Percentiles rank a stretch among this genome's conserved stretches.
Evolutionary conservation across 2,113 vertebrate species (phyloP).

Genomic region (Gymnarchus niloticus): DNA sequence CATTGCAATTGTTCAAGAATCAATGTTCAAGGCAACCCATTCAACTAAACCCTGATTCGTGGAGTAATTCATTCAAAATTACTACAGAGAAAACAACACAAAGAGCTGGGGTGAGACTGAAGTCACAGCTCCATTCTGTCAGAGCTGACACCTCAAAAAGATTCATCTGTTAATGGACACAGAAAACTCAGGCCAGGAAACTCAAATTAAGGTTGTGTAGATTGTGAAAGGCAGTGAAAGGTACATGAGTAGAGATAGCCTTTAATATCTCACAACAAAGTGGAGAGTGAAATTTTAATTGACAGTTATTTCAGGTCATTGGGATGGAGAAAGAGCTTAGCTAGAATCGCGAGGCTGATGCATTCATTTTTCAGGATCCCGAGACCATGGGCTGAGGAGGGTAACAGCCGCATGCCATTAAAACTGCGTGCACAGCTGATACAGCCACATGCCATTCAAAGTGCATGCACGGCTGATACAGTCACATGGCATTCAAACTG

Average conservation of each 20-base stretch:
- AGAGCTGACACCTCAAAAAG: too few species aligned
- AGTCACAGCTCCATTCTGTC: slow-evolving; percentile 1
- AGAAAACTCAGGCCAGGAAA: neutral
- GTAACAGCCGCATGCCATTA: neutral
- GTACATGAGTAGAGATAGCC: slow-evolving; percentile 35
- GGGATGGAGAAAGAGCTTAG: neutral
- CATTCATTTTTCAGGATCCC: neutral
- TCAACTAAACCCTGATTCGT: slow-evolving; percentile 37
- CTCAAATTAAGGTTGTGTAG: neutral
- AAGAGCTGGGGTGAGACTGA: neutral
- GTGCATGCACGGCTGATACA: neutral
- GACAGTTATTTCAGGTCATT: slow-evolving; percentile 14
- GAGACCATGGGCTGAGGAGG: too few species aligned
- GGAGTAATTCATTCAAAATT: slow-evolving; percentile 46
- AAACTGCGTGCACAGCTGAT: neutral
- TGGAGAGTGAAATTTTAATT: slow-evolving; percentile 39
- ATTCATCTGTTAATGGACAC: neutral
- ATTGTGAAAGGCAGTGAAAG: neutral
- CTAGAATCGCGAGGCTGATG: neutral
- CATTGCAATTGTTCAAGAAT: slow-evolving; percentile 26
- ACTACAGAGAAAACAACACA: slow-evolving; percentile 25
- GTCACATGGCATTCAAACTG: neutral
- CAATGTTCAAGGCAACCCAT: slow-evolving; percentile 3
- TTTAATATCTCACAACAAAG: slow-evolving; percentile 20
- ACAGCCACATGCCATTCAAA: neutral